A percentile compares a stretch with the other conserved stretches of the same genome.
phyloP scores from a whole-genome alignment of 2,113 vertebrate species.

The Cryptomyrus ogoouensis region DNA sequence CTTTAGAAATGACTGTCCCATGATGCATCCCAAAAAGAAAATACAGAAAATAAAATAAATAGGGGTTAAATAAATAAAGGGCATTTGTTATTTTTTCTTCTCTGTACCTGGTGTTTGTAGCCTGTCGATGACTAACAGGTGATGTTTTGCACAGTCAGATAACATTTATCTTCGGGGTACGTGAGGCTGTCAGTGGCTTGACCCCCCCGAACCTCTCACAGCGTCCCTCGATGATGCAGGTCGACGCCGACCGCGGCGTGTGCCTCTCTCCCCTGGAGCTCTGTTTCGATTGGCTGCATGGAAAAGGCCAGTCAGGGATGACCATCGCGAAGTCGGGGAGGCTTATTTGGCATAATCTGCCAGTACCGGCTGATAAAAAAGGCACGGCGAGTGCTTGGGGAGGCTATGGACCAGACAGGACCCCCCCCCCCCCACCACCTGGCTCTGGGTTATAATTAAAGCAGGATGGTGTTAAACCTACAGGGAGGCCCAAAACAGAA shows the following conservation, averaged over 20 bases:
- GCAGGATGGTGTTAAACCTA: slow-evolving; percentile 55
- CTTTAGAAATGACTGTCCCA: not conserved
- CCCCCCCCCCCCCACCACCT: slow-evolving; percentile 18
- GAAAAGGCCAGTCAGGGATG: not conserved
- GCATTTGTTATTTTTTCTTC: not conserved
- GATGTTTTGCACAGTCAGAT: slow-evolving; percentile 67
- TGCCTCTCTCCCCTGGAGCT: slow-evolving; percentile 35
- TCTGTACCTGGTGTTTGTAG: slow-evolving; percentile 60
- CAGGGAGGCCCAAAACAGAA: slow-evolving; percentile 35
- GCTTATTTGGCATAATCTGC: not conserved
- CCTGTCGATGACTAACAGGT: slow-evolving; percentile 75
- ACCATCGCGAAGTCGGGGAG: not conserved
- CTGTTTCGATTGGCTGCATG: not conserved
- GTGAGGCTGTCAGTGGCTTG: slow-evolving; percentile 69
- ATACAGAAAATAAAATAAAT: too few species aligned
- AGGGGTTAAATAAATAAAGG: not conserved
- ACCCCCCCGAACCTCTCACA: slow-evolving; percentile 48
- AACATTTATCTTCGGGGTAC: slow-evolving; percentile 76
- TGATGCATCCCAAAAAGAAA: not conserved
- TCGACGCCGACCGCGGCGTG: slow-evolving; percentile 29
- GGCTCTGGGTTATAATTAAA: slow-evolving; percentile 57
- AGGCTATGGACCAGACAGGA: slow-evolving; percentile 43
- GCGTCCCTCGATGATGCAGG: slow-evolving; percentile 58
- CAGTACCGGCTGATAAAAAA: not conserved
- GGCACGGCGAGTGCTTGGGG: not conserved